phyloP scores from a whole-genome alignment of 2,113 vertebrate genomes.

The Athene noctua region DNA sequence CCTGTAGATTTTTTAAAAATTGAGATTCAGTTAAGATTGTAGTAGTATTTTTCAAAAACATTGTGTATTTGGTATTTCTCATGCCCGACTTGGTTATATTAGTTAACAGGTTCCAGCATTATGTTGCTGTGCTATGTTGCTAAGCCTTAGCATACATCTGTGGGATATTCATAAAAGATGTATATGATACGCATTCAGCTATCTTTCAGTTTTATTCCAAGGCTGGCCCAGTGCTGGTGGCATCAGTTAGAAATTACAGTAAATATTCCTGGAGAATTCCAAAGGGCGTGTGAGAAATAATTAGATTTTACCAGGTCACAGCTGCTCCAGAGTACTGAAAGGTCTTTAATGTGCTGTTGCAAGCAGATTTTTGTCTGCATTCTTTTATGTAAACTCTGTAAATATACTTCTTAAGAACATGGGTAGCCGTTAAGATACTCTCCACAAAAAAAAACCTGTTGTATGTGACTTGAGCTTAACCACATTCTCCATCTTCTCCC shows the following conservation, averaged over 20 bases:
- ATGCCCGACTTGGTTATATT: neutral
- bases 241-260: constrained; percentile 58
- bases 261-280: constrained; percentile 70
- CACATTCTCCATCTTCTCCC: rapidly evolving
- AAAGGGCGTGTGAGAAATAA: constrained; percentile 68
- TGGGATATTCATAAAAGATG: constrained; percentile 62
- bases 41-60: constrained; percentile 25
- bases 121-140: constrained; percentile 21
- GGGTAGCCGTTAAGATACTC: neutral
- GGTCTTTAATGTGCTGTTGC: constrained; percentile 44
- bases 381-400: constrained; percentile 42
- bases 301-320: constrained; percentile 74
- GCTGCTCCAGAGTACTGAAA: constrained; percentile 64
- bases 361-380: constrained; percentile 52
- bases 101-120: constrained; percentile 47
- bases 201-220: constrained; percentile 57
- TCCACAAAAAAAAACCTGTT: neutral
- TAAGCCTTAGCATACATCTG: constrained; percentile 25
- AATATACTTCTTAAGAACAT: neutral
- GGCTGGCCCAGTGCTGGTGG: constrained; percentile 60
- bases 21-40: constrained; percentile 1
- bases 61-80: constrained; percentile 22
- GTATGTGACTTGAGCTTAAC: neutral
- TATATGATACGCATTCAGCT: constrained; percentile 51
- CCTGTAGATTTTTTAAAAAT: neutral